Conservation (phyloP, 2,888 invertebrate genomes). For the Eilema caniola region DNA sequence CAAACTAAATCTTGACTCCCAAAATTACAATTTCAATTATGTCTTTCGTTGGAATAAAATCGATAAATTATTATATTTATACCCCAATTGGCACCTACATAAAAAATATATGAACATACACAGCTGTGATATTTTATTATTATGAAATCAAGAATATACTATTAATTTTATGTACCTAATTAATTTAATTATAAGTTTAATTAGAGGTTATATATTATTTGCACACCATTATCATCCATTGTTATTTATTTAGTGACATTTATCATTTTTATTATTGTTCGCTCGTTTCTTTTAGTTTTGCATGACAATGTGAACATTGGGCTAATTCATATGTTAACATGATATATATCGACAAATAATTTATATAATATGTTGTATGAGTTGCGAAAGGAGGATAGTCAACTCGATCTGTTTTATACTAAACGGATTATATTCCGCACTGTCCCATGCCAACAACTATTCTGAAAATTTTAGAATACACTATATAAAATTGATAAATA, state of each 20-base stretch:
- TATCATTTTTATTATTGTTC: conserved; percentile 65
- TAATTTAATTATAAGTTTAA: conserved; percentile 52
- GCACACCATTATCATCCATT: conserved; percentile 77
- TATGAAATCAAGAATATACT: conserved; percentile 20
- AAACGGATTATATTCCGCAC: conserved; percentile 2
- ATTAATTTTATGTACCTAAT: conserved; percentile 62
- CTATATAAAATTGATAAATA: neutral
- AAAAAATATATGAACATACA: conserved; percentile 20
- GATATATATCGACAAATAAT: neutral
- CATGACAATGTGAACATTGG: conserved; percentile 54
- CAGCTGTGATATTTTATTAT: conserved; percentile 26
- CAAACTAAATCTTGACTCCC: neutral
- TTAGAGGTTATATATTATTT: conserved; percentile 74
- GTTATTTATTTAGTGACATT: conserved; percentile 52
- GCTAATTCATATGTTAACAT: conserved; percentile 37
- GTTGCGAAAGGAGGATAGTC: neutral
- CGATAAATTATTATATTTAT: conserved; percentile 12
- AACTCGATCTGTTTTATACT: neutral
- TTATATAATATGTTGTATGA: neutral
- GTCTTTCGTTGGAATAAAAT: neutral
- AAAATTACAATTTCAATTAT: neutral
- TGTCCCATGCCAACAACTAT: neutral
- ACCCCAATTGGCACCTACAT: conserved; percentile 12
- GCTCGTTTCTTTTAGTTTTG: conserved; percentile 71
- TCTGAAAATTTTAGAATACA: neutral